These are phyloP conservation scores for Epinephelus coioides DNA, from an alignment of 2,797 vertebrate species.

Conservation along the genomic window DNA sequence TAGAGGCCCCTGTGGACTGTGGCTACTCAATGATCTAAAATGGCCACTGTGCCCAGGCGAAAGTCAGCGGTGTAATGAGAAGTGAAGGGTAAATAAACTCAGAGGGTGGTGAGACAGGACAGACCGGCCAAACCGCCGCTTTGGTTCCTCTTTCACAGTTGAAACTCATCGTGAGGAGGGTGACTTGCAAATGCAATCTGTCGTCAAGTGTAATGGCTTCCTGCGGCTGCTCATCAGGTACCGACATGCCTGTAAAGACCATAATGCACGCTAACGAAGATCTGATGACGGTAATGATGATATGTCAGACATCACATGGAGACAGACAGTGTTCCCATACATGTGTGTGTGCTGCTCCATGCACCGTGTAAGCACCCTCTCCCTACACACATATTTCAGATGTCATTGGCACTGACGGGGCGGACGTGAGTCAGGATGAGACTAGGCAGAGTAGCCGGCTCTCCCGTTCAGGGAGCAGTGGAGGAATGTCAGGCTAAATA, in stretches of 20 bases:
- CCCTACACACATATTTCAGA: constrained; percentile 22
- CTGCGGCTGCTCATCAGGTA: constrained; percentile 29
- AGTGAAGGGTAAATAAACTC: constrained; percentile 80
- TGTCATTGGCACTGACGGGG: constrained; percentile 49
- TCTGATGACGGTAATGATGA: constrained; percentile 15
- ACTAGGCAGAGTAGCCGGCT: constrained; percentile 59
- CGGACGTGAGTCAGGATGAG: constrained; percentile 64
- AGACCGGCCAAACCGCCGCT: constrained; percentile 41
- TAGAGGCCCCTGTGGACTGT: constrained; percentile 45
- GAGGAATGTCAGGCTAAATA: constrained; percentile 82
- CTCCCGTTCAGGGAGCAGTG: constrained; percentile 47
- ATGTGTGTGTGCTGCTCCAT: background rate
- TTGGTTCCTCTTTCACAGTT: constrained; percentile 33
- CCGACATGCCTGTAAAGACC: constrained; percentile 21
- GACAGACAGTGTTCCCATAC: constrained; percentile 1
- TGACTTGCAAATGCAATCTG: constrained; percentile 37
- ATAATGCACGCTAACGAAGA: background rate
- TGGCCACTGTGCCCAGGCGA: constrained; percentile 42
- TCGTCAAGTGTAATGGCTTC: constrained; percentile 31
- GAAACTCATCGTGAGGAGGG: constrained; percentile 13
- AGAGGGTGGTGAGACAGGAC: constrained; percentile 56
- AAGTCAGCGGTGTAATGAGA: constrained; percentile 66
- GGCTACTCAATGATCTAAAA: constrained; percentile 52
- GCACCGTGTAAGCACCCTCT: background rate
- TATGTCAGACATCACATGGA: background rate